A percentile compares a stretch with the other conserved stretches of the same genome.
These are phyloP conservation scores for Sakesphorus luctuosus DNA, from an alignment of 2,113 vertebrate genomes.

Conservation along the genomic window DNA sequence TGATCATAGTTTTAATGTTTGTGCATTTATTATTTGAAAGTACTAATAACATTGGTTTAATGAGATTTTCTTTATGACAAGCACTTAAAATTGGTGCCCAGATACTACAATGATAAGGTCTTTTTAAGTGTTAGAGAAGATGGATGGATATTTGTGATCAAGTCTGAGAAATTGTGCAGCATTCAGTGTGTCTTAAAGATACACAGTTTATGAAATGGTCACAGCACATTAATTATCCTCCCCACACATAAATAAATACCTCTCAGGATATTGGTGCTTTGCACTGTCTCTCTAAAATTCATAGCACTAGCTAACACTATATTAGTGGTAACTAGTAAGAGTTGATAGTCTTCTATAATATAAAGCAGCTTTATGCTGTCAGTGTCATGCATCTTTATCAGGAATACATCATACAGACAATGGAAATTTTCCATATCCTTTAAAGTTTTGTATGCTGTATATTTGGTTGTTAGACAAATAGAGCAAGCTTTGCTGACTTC, in stretches of 20 bases:
- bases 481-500: slow-evolving; percentile 84
- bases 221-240: neutral
- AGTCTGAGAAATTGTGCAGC: neutral
- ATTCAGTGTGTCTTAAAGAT: neutral
- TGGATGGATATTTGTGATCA: neutral
- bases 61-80: slow-evolving; percentile 45
- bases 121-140: slow-evolving; percentile 14
- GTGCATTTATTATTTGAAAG: slow-evolving; percentile 55
- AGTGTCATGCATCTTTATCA: slow-evolving; percentile 72
- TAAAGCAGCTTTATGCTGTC: slow-evolving; percentile 48
- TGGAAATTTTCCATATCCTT: slow-evolving; percentile 81
- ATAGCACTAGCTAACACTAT: neutral
- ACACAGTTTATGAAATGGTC: neutral
- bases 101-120: slow-evolving; percentile 8
- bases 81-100: slow-evolving; percentile 32
- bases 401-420: slow-evolving; percentile 63
- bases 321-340: slow-evolving; percentile 19
- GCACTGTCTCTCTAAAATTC: slow-evolving; percentile 19
- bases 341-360: neutral
- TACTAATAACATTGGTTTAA: slow-evolving; percentile 49
- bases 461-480: slow-evolving; percentile 87
- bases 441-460: slow-evolving; percentile 82
- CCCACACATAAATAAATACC: neutral
- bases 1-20: slow-evolving; percentile 44
- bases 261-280: slow-evolving; percentile 2